Percentiles rank a stretch among this genome's conserved stretches.
phyloP scores from a whole-genome alignment of 1,140 invertebrate species.

The Leguminivora glycinivorella region DNA sequence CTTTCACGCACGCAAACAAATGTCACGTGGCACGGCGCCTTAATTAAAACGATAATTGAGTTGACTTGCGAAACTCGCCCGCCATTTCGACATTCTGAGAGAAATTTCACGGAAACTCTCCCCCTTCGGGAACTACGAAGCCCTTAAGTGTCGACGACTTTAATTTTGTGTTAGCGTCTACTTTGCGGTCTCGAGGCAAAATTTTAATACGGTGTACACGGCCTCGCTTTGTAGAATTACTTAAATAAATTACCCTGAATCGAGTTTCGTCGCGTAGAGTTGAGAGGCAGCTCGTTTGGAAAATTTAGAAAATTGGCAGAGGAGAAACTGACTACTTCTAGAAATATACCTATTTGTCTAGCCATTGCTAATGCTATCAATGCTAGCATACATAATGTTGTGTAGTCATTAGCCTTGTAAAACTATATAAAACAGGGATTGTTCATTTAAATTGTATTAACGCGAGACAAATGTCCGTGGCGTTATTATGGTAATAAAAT shows the following conservation, averaged over 20 bases:
- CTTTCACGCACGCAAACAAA: constrained; percentile 78
- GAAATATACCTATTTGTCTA: not conserved
- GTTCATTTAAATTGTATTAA: constrained; percentile 20
- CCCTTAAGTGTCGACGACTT: constrained; percentile 77
- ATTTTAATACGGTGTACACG: constrained; percentile 72
- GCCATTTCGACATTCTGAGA: constrained; percentile 74
- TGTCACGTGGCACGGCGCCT: constrained; percentile 75
- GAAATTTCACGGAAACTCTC: constrained; percentile 71
- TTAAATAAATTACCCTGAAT: constrained; percentile 72
- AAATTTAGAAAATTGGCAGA: constrained; percentile 61
- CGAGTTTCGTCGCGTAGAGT: constrained; percentile 56
- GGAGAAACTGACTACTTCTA: constrained; percentile 37
- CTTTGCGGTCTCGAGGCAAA: constrained; percentile 71
- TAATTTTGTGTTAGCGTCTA: constrained; percentile 78
- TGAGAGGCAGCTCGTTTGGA: constrained; percentile 55
- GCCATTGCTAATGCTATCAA: not conserved
- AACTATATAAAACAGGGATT: constrained; percentile 9
- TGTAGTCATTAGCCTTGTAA: constrained; percentile 29
- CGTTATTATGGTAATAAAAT: constrained; percentile 38
- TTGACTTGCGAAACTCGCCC: constrained; percentile 77
- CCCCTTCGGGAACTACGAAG: constrained; percentile 62
- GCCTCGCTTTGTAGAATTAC: constrained; percentile 66
- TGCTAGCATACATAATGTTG: not conserved
- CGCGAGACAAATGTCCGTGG: constrained; percentile 24
- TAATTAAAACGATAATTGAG: constrained; percentile 80